Base-by-base conservation (phyloP, 2,888 invertebrate species). In the Melolontha melolontha region DNA sequence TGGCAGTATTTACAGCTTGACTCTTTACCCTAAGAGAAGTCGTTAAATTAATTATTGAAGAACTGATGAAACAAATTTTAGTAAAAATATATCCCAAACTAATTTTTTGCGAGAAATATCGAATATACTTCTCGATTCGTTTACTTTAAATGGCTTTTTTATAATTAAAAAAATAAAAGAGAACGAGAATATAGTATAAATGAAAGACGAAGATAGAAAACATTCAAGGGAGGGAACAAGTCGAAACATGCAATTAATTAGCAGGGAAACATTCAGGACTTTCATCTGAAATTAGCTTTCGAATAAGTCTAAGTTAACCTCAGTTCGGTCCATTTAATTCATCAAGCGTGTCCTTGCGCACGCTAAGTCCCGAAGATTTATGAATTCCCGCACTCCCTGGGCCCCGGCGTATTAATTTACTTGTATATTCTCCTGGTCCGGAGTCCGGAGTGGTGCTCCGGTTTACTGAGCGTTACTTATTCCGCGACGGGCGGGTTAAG, bases 301-400 rank as follows among this genome's bases (percentile, higher is more conserved):
- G 70, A 71, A 73, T 72, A 71, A 73, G 70, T 71, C 71, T 55
- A 63, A 70, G 57, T 72, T 72, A 72, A 72, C 74, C 72, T 71
- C 74, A 69, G 69, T 70, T 71, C 68, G 72, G 74, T 70, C 71
- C 74, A 71, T 74, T 74, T 74, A 72, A 74, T 74, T 74, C 74
- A 71, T 74, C 73, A 72, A 69, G 66, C 69, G 57, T 67, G 70
- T 51, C 72, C 67, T 64, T 55, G 63, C 66, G 52, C 67, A 52
- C 64, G 62, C 76, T 75, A 77, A 76, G 77, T 75, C 77, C 72
- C 73, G 66, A 72, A 79, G 79, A 80, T 80, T 80, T 79, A 80
- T 80, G 79, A 79, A 80, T 80, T 76, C 76, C 75, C 74, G 76
- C 76, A 73, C 75, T 75, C 71, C 74, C 34, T 34, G 73, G 59